Base-by-base conservation (phyloP, 2,113 vertebrate species). In the Archilochus colubris region DNA sequence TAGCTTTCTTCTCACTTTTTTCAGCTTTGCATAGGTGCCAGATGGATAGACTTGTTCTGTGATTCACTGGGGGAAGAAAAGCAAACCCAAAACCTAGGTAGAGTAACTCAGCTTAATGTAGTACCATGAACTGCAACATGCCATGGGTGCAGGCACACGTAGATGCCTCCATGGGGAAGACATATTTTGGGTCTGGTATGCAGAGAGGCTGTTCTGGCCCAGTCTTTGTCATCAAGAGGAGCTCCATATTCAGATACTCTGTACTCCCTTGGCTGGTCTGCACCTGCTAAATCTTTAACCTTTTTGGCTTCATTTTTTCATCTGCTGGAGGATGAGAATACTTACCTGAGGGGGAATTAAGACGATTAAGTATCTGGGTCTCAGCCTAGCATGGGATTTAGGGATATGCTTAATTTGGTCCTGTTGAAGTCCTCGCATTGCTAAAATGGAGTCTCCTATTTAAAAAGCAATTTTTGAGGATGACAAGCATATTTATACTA, bases 371-470 rank as follows among this genome's bases (percentile, higher is more conserved):
- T 66, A 80, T 81, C 59, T 55, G 31, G 63, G 64, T 93, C 85
- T 94, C 61, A 81, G 73, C 72, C 88, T 91, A 93, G 82, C 64
- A 83, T 28, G 33, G 85, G 85, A 91, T 93, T 93, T 91, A 91
- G 94, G 53, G 63, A 31, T 50, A 44, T 69, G 59, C 33, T 80
- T 88, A 89, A 76, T 76, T 74, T 38, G 68, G 82, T 88, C 46
- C 54, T 30, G 21, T 38, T 89, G 63, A 80, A 88, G 70, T 48
- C 59, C 21, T 70, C 62, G 38, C 63, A 68, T 86, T 83, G 55
- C 44, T 78, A 27, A 51, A 68, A 48, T n/a, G 44, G 63, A 62
- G 70, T 64, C 9, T 70, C 5, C 8, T 83, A 24, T 86, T 86
- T 38, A n/a, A 33, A 81, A 83, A 86, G 55, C 48, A 68, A 68